Evolutionary conservation across 1,140 invertebrate genomes (phyloP), one percentile per base, ranked within the genome.

Genomic region (Conus ventricosus): DNA sequence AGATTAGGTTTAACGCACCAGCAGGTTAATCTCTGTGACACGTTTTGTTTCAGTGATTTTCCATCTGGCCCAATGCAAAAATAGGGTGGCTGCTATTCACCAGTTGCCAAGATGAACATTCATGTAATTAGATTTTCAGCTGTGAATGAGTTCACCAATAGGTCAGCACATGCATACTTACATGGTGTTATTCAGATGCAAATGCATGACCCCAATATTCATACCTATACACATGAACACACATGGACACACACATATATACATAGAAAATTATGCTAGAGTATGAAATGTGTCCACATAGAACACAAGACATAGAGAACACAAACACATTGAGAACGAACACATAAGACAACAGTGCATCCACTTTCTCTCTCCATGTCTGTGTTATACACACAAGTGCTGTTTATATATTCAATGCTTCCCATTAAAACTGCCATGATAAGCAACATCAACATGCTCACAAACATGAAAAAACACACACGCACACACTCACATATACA

Each of bases 161-260:
- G 13, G 27, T 63, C 11, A 13, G 60, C 60, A 63, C 60, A 63
- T 20, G 60, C 4, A 20, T 13, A 20, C 60, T 63, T 20, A 63
- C 17, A 20, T 63, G 60, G n/a, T n/a, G 23, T 78, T 78, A 39
- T 25, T 11, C 8, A 10, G 11, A 78, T 23, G 27, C 20, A 20
- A 8, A 20, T 25, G 7, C 13, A 20, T 39, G 39, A 39, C 39
- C 39, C 39, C 20, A 5, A 51, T 27, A 81, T 27, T 11, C 78
- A 81, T 27, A 7, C 78, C 27, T 27, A 81, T 27, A 81, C 78
- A 81, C n/a, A 81, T 27, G 20, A 20, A 81, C 78, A 81, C 78
- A 81, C 78, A 81, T 53, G 39, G 25, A 51, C 78, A 81, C 78
- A 10, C 27, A 17, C 51, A 83, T 1, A 54, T 1, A 83, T 1